Evolutionary conservation across 2,113 vertebrate species (phyloP).

Genomic region (Carassius gibelio): DNA sequence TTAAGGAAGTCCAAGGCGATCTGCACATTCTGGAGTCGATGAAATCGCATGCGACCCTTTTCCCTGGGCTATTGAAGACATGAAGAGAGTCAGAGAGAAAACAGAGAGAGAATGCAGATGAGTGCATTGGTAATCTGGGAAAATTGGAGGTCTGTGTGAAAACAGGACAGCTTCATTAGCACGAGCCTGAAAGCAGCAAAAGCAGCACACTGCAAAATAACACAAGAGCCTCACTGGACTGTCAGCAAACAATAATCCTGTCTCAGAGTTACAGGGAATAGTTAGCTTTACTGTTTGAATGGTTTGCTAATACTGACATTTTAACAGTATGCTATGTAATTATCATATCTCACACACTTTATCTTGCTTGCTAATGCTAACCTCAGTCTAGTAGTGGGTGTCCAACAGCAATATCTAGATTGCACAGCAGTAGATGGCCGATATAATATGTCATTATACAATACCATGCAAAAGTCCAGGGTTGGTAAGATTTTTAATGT

Average conservation of each 20-base stretch:
- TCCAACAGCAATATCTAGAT: not conserved
- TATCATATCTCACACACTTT: slow-evolving; percentile 24
- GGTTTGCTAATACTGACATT: no score
- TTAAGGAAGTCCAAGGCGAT: slow-evolving; percentile 81
- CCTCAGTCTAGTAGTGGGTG: not conserved
- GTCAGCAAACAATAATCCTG: not conserved
- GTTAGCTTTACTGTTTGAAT: not conserved
- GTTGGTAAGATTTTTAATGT: not conserved
- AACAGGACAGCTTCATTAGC: slow-evolving; percentile 16
- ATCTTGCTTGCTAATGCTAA: not conserved
- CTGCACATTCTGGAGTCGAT: slow-evolving; percentile 79
- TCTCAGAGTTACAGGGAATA: not conserved
- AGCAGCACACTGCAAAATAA: slow-evolving; percentile 36
- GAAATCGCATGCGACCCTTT: slow-evolving; percentile 81
- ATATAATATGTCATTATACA: not conserved
- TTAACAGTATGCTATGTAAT: no score
- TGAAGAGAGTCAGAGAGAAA: slow-evolving; percentile 3
- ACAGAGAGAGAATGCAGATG: slow-evolving; percentile 21
- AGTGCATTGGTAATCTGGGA: slow-evolving; percentile 3
- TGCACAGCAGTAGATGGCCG: not conserved
- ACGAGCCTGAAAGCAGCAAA: slow-evolving; percentile 50
- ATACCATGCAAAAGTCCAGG: not conserved
- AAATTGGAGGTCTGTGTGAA: not conserved
- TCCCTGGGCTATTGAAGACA: slow-evolving; percentile 74
- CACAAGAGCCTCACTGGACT: not conserved